phyloP scores from a whole-genome alignment of 1,140 invertebrate species.

The Hylaeus volcanicus region DNA sequence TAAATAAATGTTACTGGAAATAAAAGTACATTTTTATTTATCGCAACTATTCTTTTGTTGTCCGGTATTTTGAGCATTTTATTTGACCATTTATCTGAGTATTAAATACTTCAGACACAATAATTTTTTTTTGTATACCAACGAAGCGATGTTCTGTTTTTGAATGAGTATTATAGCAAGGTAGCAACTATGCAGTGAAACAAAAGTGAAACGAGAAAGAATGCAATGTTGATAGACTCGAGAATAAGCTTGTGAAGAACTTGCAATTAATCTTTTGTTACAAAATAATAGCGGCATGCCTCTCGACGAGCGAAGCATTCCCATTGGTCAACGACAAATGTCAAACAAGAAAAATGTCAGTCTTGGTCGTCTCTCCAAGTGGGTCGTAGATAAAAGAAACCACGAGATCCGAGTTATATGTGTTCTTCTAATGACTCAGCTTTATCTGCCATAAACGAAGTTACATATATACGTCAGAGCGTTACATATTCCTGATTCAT shows the following conservation, averaged over 20 bases:
- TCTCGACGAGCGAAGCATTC: conserved; percentile 3
- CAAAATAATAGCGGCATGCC: conserved; percentile 19
- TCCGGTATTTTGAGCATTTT: no score
- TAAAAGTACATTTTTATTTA: no score
- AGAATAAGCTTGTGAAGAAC: not conserved
- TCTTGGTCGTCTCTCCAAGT: conserved; percentile 32
- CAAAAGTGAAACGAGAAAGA: not conserved
- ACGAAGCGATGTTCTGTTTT: no score
- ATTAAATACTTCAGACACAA: no score
- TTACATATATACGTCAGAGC: not conserved
- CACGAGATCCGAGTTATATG: conserved; percentile 6
- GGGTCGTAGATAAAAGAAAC: conserved; percentile 47
- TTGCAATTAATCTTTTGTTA: conserved; percentile 18
- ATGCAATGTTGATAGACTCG: not conserved
- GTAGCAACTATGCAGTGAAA: not conserved
- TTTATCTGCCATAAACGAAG: conserved; percentile 1
- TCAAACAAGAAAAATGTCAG: conserved; percentile 53
- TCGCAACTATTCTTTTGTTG: no score
- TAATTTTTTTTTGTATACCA: no score
- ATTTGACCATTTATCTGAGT: no score
- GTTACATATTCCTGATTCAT: not conserved
- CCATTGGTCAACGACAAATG: conserved; percentile 26
- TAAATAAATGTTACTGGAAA: no score
- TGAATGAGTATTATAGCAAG: no score
- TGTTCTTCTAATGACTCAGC: conserved; percentile 33